Evolutionary conservation across 2,797 vertebrate genomes (phyloP), one percentile per base, ranked within the genome.

Genomic region (Rhinatrema bivittatum): DNA sequence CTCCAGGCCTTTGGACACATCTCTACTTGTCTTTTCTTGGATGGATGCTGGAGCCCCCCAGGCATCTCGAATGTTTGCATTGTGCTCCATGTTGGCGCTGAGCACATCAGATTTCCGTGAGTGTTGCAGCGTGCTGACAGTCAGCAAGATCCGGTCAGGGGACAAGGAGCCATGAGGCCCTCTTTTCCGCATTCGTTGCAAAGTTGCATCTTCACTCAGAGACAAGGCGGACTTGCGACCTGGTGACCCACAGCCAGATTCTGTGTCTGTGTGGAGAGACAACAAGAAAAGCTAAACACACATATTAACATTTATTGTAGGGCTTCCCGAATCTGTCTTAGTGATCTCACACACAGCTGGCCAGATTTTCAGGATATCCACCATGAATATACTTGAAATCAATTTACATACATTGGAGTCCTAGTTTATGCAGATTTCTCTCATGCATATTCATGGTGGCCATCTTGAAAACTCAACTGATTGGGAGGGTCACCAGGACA

Each of bases 121-220:
- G 5, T 58, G 66, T 37, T 86, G 83, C 25, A 85, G 33, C 5
- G 43, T 38, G 3, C 53, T 63, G 16, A 85, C 15, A 0, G 50
- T 79, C n/a, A 91, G 58, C 4, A 86, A 67, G 23, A 89, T 42
- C 53, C 37, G 63, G 30, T 85, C 65, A 0, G 59, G 50, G 0
- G 71, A 70, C 32, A 59, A 32, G 0, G 65, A 48, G 3, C 29
- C 53, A 14, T 70, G 47, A 7, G 39, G 50, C 4, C 48, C 60
- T 31, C 64, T 68, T 34, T 37, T 79, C 49, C 55, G 77, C 16
- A 69, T 46, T 1, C 15, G 33, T 4, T 60, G 51, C 28, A 14
- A 7, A 5, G 60, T 8, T 2, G 60, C 52, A 42, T 40, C 70
- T 57, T 78, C 55, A 23, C 72, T 72, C 10, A 39, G 26, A 7